Percentiles rank a stretch among this genome's conserved stretches.
These are phyloP conservation scores for Pocillopora grandis DNA, from an alignment of 92 coral and sea anemone species.

Conservation along the genomic window DNA sequence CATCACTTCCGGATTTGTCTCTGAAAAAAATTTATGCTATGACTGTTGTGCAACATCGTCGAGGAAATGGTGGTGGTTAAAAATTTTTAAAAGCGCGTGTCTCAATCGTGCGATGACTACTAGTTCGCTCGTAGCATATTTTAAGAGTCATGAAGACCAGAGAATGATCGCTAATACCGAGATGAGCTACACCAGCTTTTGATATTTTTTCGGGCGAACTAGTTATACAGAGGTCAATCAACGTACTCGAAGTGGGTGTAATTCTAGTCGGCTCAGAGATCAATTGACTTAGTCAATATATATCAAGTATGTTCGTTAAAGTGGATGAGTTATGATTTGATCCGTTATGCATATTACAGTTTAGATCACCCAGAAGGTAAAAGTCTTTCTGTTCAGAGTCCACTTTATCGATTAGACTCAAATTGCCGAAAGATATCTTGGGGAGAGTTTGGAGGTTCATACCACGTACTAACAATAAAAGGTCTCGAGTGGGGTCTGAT, in stretches of 20 bases:
- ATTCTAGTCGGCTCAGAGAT: constrained; percentile 1
- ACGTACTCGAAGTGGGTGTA: no score
- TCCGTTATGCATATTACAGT: constrained; percentile 32
- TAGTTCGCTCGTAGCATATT: no score
- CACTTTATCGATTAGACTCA: constrained; percentile 19
- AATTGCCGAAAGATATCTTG: no score
- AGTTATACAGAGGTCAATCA: neutral
- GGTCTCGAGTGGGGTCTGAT: neutral
- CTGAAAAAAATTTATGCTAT: constrained; percentile 20
- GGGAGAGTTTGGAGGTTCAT: no score
- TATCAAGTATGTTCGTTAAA: constrained; percentile 17
- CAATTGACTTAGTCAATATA: constrained; percentile 13
- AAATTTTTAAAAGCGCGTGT: constrained; percentile 28
- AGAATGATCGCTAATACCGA: neutral
- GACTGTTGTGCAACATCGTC: constrained; percentile 25
- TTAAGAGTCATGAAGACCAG: no score
- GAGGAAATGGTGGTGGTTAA: constrained; percentile 27
- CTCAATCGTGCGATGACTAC: no score
- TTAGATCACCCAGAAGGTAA: constrained; percentile 44
- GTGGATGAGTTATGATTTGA: constrained; percentile 19
- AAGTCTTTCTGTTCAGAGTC: constrained; percentile 39
- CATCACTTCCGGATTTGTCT: constrained; percentile 46
- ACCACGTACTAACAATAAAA: constrained; percentile 1
- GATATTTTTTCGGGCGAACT: constrained; percentile 45
- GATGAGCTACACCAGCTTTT: constrained; percentile 41